Evolutionary conservation across 1,140 invertebrate genomes (phyloP).

Genomic region (Carcinoscorpius rotundicauda): DNA sequence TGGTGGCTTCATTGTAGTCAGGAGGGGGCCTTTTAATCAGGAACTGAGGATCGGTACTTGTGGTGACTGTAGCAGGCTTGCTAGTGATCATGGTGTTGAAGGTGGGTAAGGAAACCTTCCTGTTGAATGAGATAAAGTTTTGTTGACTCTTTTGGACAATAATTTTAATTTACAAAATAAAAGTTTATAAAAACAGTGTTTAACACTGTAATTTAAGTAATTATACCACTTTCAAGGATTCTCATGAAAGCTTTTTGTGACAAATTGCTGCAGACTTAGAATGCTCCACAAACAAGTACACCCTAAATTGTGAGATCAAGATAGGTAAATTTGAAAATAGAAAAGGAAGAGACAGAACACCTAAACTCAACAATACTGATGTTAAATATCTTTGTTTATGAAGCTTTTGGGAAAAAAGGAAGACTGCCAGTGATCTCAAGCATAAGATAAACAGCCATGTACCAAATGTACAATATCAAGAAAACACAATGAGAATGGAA

Average conservation of each 20-base stretch:
- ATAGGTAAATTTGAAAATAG: no score
- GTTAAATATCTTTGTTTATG: no score
- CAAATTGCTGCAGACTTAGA: not conserved
- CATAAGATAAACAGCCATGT: no score
- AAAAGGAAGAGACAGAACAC: no score
- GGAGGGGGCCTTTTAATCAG: conserved; percentile 41
- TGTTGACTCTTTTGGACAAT: not conserved
- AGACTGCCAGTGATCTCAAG: no score
- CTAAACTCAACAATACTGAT: no score
- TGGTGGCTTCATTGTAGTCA: conserved; percentile 56
- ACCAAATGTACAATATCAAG: no score
- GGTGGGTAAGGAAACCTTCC: conserved; percentile 40
- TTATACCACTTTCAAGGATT: not conserved
- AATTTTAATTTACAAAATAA: not conserved
- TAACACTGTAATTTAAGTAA: not conserved
- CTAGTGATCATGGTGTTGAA: conserved; percentile 36
- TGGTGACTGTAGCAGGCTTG: conserved; percentile 18
- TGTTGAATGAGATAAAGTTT: conserved; percentile 16
- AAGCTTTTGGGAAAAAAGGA: no score
- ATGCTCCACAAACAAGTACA: not conserved
- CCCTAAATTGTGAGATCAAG: no score
- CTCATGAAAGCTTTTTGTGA: not conserved
- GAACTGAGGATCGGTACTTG: conserved; percentile 29
- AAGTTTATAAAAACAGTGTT: not conserved
- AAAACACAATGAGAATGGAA: no score